phyloP scores from a whole-genome alignment of 2,888 invertebrate species.

The Macaria notata region DNA sequence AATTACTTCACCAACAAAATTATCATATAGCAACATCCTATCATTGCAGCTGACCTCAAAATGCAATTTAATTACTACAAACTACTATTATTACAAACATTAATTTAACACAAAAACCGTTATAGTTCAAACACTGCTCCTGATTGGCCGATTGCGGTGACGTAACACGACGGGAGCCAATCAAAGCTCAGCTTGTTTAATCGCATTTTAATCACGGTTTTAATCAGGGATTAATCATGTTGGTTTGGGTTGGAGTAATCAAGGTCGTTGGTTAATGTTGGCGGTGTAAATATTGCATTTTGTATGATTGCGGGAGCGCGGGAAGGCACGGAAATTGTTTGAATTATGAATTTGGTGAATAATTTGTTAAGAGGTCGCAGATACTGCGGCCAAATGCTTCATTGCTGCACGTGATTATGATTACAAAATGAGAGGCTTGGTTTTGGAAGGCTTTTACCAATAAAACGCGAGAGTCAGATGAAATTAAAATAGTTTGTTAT shows the following conservation, averaged over 20 bases:
- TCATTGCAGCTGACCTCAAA: neutral
- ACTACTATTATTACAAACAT: constrained; percentile 2
- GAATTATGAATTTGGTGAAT: constrained; percentile 44
- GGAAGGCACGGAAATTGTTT: constrained; percentile 38
- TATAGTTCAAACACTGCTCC: constrained; percentile 29
- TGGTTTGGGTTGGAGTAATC: constrained; percentile 44
- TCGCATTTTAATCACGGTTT: constrained; percentile 46
- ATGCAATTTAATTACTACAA: constrained; percentile 6
- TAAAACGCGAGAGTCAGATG: too few species aligned
- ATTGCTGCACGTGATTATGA: neutral
- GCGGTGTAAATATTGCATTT: constrained; percentile 39
- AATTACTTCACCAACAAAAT: too few species aligned
- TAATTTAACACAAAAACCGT: constrained; percentile 26
- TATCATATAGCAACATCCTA: too few species aligned
- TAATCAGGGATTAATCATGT: constrained; percentile 37
- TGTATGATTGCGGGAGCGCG: constrained; percentile 24
- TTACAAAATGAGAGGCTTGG: neutral
- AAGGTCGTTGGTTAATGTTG: constrained; percentile 41
- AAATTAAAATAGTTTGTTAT: too few species aligned
- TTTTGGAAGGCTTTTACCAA: neutral
- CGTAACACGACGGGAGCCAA: constrained; percentile 24
- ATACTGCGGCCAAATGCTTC: constrained; percentile 1
- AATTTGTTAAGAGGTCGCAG: constrained; percentile 30
- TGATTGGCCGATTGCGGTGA: constrained; percentile 28
- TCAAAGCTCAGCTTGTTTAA: constrained; percentile 28